Percentiles rank a stretch among this genome's conserved stretches.
phyloP scores from a whole-genome alignment of 2,797 vertebrate species.

The Acomys russatus region DNA sequence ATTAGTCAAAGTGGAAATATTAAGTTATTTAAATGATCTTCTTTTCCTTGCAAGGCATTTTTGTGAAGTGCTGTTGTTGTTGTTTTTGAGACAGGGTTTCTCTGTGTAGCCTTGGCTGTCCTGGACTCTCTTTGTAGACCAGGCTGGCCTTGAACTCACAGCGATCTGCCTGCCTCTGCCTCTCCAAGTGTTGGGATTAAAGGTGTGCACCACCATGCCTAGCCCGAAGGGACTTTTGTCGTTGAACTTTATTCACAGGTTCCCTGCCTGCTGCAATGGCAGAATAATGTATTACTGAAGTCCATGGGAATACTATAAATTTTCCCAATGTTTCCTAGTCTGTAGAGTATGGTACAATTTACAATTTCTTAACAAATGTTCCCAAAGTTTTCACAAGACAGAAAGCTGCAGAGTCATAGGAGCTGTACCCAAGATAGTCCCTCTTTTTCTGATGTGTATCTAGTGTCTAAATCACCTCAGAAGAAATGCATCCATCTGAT shows the following conservation, averaged over 20 bases:
- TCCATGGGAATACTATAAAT: conserved; percentile 52
- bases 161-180: too few relatives aligned
- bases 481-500: background rate
- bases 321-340: background rate
- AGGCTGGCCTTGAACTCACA: too few relatives aligned
- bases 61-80: background rate
- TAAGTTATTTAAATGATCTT: conserved; percentile 47
- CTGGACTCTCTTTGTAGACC: too few relatives aligned
- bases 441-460: conserved; percentile 36
- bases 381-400: conserved; percentile 64
- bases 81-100: background rate
- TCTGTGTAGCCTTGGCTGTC: too few relatives aligned
- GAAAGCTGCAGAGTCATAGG: background rate
- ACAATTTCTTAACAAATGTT: conserved; percentile 63
- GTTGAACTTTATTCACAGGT: conserved; percentile 44
- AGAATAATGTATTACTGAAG: conserved; percentile 64
- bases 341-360: conserved; percentile 39
- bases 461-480: background rate
- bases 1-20: conserved; percentile 26
- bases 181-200: too few relatives aligned
- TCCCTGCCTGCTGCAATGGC: background rate
- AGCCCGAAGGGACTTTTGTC: background rate
- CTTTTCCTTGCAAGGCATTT: conserved; percentile 18
- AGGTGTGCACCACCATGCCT: too few relatives aligned
- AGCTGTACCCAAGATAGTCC: background rate